These are phyloP conservation scores for Brachionus paranguensis DNA, from an alignment of 1,140 invertebrate genomes.

Conservation along the genomic window DNA sequence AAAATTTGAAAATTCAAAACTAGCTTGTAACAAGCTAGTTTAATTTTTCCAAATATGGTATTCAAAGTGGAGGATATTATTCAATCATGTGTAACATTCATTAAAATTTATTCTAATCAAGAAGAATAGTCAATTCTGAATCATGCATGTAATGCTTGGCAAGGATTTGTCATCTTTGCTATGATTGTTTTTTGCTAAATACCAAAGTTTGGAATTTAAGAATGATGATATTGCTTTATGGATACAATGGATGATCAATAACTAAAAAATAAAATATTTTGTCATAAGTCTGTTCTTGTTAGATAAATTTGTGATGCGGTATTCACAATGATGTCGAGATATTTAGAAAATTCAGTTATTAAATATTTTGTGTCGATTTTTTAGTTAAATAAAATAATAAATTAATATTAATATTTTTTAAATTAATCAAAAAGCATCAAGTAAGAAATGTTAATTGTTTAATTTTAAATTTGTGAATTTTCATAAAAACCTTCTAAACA, in stretches of 20 bases:
- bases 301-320: no score
- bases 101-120: neutral
- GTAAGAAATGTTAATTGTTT: no score
- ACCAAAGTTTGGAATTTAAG: neutral
- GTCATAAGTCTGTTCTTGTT: neutral
- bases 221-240: neutral
- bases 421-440: no score
- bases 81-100: neutral
- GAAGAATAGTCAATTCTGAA: neutral
- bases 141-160: neutral
- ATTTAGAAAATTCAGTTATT: no score
- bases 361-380: no score
- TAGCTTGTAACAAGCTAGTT: neutral
- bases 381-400: no score
- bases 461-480: no score
- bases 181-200: neutral
- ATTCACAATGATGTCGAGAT: no score
- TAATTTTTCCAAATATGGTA: neutral
- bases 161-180: neutral
- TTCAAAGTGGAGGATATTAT: neutral
- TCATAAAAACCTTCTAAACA: no score
- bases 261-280: neutral
- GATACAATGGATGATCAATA: neutral
- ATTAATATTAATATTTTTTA: no score
- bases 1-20: neutral